phyloP scores from a whole-genome alignment of 2,888 invertebrate genomes.

The Conops quadrifasciatus region DNA sequence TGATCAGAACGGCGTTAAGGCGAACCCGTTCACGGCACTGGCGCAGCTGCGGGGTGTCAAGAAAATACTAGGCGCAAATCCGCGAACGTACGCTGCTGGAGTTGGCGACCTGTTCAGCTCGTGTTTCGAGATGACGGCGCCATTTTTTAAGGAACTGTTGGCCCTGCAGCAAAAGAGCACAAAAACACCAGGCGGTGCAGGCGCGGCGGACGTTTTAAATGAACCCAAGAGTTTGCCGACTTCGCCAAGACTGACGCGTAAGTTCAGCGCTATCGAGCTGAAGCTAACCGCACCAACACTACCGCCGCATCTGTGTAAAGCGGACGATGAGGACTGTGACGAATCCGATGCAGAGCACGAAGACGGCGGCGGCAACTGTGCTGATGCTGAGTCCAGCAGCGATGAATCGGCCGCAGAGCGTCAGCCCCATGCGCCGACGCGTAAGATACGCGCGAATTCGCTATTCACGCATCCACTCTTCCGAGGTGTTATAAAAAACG shows the following conservation, averaged over 20 bases:
- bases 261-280: constrained; percentile 59
- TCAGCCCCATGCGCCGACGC: constrained; percentile 48
- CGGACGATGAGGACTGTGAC: constrained; percentile 56
- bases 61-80: constrained; percentile 78
- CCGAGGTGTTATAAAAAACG: constrained; percentile 47
- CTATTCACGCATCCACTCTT: constrained; percentile 71
- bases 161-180: constrained; percentile 57
- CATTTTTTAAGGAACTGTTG: constrained; percentile 67
- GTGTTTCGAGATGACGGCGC: constrained; percentile 80
- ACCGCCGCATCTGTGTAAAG: constrained; percentile 37
- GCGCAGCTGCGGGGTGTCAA: constrained; percentile 82
- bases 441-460: constrained; percentile 68
- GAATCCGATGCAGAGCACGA: constrained; percentile 57
- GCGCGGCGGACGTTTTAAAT: constrained; percentile 40
- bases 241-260: constrained; percentile 67
- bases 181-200: constrained; percentile 38
- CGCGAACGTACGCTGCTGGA: constrained; percentile 66
- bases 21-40: constrained; percentile 79
- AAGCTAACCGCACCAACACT: constrained; percentile 47
- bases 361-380: constrained; percentile 62
- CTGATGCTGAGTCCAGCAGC: constrained; percentile 63
- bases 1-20: constrained; percentile 65
- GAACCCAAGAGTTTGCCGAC: constrained; percentile 68
- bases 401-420: constrained; percentile 58
- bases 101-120: constrained; percentile 75